Evolutionary conservation across 2,888 invertebrate genomes (phyloP).

Genomic region (Idaea biselata): DNA sequence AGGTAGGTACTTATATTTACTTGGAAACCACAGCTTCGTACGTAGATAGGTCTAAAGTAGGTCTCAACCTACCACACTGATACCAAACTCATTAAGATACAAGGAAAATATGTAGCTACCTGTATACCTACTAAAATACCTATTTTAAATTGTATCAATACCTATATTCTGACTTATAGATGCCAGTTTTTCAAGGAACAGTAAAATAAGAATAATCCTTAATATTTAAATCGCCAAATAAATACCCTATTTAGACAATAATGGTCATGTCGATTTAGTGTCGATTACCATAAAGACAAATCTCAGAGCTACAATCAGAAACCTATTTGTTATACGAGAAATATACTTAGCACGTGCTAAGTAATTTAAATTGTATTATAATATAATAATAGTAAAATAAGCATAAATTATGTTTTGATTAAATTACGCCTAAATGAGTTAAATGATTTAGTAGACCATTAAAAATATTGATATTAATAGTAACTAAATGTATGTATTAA

Average conservation of each 20-base stretch:
- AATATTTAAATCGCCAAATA: neutral
- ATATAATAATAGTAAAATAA: neutral
- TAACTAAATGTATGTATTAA: too few relatives aligned
- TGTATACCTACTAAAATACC: constrained; percentile 11
- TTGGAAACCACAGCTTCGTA: constrained; percentile 48
- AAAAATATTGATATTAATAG: neutral
- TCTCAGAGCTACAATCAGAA: neutral
- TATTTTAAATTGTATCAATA: constrained; percentile 15
- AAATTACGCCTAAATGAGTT: neutral
- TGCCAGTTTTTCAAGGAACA: neutral
- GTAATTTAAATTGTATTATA: neutral
- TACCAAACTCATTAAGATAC: constrained; percentile 63
- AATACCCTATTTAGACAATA: neutral
- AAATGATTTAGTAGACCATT: neutral
- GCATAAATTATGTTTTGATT: neutral
- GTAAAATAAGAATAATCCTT: neutral
- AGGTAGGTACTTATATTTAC: constrained; percentile 10
- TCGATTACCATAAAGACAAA: neutral
- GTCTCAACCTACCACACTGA: constrained; percentile 49
- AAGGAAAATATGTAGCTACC: constrained; percentile 22
- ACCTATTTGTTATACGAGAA: neutral
- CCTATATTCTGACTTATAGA: neutral
- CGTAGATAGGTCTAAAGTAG: constrained; percentile 44
- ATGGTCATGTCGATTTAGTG: neutral
- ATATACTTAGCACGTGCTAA: neutral